Conservation (phyloP, 2,113 vertebrate genomes). For the Girardinichthys multiradiatus region DNA sequence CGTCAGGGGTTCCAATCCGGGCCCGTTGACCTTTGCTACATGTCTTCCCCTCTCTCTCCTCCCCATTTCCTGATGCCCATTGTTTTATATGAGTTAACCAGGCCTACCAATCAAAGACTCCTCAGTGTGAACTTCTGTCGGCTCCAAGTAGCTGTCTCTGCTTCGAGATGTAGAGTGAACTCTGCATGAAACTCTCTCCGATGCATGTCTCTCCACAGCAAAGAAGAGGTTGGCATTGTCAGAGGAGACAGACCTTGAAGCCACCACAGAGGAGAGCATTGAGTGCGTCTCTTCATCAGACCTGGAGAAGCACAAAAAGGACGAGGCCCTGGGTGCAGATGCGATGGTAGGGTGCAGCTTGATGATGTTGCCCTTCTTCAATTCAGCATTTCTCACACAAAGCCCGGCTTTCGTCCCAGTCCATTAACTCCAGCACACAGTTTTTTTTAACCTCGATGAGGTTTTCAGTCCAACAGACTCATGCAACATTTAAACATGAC, state of each 20-base stretch:
- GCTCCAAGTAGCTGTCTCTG: conserved; percentile 28
- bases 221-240: conserved; percentile 67
- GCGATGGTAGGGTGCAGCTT: conserved; percentile 69
- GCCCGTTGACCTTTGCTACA: too few species aligned
- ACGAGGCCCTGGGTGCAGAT: conserved; percentile 54
- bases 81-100: conserved; percentile 15
- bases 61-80: too few species aligned
- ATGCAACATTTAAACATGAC: too few species aligned
- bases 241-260: conserved; percentile 91
- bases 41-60: too few species aligned
- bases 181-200: neutral
- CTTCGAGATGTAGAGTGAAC: conserved; percentile 18
- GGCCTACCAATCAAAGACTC: conserved; percentile 43
- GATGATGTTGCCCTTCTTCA: neutral
- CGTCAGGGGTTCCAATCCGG: too few species aligned
- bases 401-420: neutral
- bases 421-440: neutral
- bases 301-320: conserved; percentile 82
- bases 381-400: neutral
- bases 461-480: neutral
- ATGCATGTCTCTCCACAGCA: conserved; percentile 52
- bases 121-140: conserved; percentile 14
- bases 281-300: conserved; percentile 87
- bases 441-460: neutral
- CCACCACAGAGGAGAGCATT: conserved; percentile 77